Evolutionary conservation across 2,888 invertebrate genomes (phyloP).

Genomic region (Orchestes rusci): DNA sequence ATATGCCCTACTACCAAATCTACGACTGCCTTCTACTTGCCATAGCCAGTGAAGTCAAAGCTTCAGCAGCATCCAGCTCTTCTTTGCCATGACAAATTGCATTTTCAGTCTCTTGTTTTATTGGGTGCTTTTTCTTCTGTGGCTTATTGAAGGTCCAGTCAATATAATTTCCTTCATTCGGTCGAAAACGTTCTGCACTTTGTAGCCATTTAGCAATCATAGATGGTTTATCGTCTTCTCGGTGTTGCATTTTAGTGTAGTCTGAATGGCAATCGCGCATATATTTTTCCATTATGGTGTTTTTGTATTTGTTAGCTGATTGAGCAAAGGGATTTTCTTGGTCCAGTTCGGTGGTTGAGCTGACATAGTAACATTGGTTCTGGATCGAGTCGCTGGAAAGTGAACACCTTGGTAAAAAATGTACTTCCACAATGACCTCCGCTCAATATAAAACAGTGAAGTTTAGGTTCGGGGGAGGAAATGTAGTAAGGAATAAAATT

Average conservation of each 20-base stretch:
- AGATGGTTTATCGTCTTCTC: constrained; percentile 44
- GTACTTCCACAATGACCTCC: no score
- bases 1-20: no score
- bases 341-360: constrained; percentile 42
- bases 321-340: constrained; percentile 37
- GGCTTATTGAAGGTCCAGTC: constrained; percentile 50
- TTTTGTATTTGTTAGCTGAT: constrained; percentile 48
- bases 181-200: constrained; percentile 66
- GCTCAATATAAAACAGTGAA: no score
- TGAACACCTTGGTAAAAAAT: no score
- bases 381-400: no score
- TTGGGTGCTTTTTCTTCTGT: constrained; percentile 34
- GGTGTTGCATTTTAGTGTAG: constrained; percentile 28
- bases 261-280: constrained; percentile 43
- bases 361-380: constrained; percentile 42
- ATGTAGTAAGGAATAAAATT: no score
- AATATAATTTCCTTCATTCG: constrained; percentile 63
- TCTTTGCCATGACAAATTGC: constrained; percentile 51
- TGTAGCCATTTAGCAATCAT: constrained; percentile 69
- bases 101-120: constrained; percentile 14
- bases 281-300: constrained; percentile 55
- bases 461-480: no score
- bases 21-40: no score
- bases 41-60: constrained; percentile 59
- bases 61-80: constrained; percentile 70